Percentiles rank a stretch among this genome's conserved stretches.
phyloP scores from a whole-genome alignment of 2,113 vertebrate genomes.

The Micronycteris hirsuta region DNA sequence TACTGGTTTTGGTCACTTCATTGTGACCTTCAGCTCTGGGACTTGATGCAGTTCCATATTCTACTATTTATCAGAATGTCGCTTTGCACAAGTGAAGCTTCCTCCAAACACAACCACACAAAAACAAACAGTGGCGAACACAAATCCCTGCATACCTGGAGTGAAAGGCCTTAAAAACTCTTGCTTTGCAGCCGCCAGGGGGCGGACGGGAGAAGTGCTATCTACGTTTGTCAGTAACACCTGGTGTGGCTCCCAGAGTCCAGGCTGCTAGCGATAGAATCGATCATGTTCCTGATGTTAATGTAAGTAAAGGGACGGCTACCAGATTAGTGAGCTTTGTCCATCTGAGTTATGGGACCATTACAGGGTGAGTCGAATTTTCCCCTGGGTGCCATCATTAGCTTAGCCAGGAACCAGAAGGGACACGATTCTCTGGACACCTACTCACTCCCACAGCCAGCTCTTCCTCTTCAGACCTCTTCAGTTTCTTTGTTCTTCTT shows the following conservation, averaged over 20 bases:
- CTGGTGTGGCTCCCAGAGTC: neutral
- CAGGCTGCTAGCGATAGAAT: neutral
- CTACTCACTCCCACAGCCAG: neutral
- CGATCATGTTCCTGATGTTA: neutral
- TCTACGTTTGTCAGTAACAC: fast-evolving
- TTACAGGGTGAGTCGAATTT: neutral
- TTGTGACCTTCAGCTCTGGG: conserved; percentile 74
- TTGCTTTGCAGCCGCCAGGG: fast-evolving
- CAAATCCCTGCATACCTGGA: neutral
- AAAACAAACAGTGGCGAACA: conserved; percentile 24
- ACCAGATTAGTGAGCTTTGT: neutral
- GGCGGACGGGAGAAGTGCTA: neutral
- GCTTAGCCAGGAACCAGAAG: neutral
- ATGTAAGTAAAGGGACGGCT: neutral
- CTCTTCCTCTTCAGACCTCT: neutral
- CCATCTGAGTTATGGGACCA: neutral
- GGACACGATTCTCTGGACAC: neutral
- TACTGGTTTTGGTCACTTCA: conserved; percentile 73
- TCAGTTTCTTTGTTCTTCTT: neutral
- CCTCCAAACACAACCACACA: neutral
- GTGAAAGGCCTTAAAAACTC: neutral
- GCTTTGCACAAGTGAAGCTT: conserved; percentile 36
- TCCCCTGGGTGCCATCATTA: neutral
- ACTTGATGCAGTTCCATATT: conserved; percentile 9
- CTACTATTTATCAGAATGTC: conserved; percentile 57